Evolutionary conservation across 2,888 invertebrate species (phyloP), one percentile per base, ranked within the genome.

Genomic region (Limenitis camilla): DNA sequence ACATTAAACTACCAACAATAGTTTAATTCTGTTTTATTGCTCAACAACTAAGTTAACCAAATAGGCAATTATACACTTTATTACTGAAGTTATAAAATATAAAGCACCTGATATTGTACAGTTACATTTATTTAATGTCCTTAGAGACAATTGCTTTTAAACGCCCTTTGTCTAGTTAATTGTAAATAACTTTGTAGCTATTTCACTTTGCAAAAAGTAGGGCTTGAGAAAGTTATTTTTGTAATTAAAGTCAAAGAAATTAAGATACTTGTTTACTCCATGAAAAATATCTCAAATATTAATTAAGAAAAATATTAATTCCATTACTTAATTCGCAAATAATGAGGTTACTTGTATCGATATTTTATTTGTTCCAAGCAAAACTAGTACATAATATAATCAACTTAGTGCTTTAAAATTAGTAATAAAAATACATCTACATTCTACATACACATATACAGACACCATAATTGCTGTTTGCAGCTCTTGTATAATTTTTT

Each of bases 141-240:
- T 79, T 71, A 76, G 76, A 81, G 78, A 78, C 79, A 81, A 78
- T 76, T 78, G 74, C 67, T 70, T 74, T 71, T 71, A 78, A 82
- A 78, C 72, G 74, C 74, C 70, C 74, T 81, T 82, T 83, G 79
- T 81, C 70, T 69, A 71, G 77, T 78, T 36, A 72, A 66, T 67
- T 68, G 63, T 68, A 71, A 77, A 74, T 71, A 65, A 63, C 73
- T 72, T 64, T 72, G 67, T 69, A 67, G 19, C 32, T 35, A 68
- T 70, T 72, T 73, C 71, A 68, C 59, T 71, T 70, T 64, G 40
- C 56, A 53, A 63, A 71, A 63, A 62, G 3, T 19, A 19, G 19
- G 3, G 3, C 64, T 59, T 58, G 66, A 66, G 43, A 9, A 19
- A 43, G 32, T 32, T 32, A 10, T 33, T 33, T 43, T 43, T 43